Conservation (phyloP, 2,113 vertebrate genomes). For the Sisor rabdophorus region DNA sequence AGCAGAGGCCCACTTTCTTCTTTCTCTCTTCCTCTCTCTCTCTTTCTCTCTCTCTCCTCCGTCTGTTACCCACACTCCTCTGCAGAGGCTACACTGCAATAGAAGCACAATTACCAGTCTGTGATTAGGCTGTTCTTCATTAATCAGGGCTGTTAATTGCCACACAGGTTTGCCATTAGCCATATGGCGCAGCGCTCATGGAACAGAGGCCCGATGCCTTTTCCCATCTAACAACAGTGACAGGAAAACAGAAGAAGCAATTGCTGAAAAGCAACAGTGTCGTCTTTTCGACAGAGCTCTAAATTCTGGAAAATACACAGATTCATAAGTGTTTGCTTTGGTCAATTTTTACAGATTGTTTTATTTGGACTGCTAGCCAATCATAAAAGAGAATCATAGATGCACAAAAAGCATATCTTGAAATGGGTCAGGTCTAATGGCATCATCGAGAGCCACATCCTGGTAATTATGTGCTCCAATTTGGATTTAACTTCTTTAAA, state of each 20-base stretch:
- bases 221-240: slow-evolving; percentile 33
- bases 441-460: slow-evolving; percentile 47
- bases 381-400: slow-evolving; percentile 3
- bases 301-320: slow-evolving; percentile 3
- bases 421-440: slow-evolving; percentile 39
- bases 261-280: slow-evolving; percentile 41
- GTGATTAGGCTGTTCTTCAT: slow-evolving; percentile 93
- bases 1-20: slow-evolving; percentile 27
- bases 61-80: slow-evolving; percentile 28
- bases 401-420: slow-evolving; percentile 13
- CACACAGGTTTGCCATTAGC: slow-evolving; percentile 88
- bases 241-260: slow-evolving; percentile 38
- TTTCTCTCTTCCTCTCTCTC: background rate
- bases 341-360: background rate
- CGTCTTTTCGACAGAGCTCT: slow-evolving; percentile 10
- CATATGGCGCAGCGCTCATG: slow-evolving; percentile 91
- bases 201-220: slow-evolving; percentile 67
- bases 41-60: slow-evolving; percentile 7
- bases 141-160: slow-evolving; percentile 98
- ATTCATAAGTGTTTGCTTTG: slow-evolving; percentile 20
- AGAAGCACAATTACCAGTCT: slow-evolving; percentile 81
- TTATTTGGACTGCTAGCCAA: slow-evolving; percentile 2
- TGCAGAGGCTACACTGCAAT: slow-evolving; percentile 40
- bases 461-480: slow-evolving; percentile 52
- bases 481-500: slow-evolving; percentile 55